Percentiles rank a stretch among this genome's conserved stretches.
Evolutionary conservation across 1,140 invertebrate genomes (phyloP).

Genomic region (Heliothis subflexa): DNA sequence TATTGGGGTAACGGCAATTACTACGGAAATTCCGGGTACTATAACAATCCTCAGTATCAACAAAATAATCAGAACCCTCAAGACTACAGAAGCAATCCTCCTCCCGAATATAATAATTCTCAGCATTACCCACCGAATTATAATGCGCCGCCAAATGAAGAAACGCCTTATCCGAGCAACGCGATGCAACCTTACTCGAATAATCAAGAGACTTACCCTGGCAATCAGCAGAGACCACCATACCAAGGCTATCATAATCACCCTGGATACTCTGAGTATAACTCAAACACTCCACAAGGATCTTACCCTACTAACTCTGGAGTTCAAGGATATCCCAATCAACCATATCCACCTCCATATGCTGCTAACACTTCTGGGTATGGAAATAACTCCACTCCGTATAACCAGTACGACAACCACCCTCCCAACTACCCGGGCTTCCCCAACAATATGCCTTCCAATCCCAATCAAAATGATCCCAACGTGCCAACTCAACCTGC

Average conservation of each 20-base stretch:
- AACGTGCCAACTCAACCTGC: slow-evolving; percentile 48
- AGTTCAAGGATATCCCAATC: slow-evolving; percentile 64
- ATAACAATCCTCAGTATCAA: slow-evolving; percentile 75
- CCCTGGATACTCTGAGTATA: slow-evolving; percentile 74
- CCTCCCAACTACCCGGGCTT: slow-evolving; percentile 74
- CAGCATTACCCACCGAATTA: slow-evolving; percentile 72
- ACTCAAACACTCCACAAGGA: slow-evolving; percentile 64
- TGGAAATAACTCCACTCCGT: slow-evolving; percentile 62
- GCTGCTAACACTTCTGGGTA: slow-evolving; percentile 60
- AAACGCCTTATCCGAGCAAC: slow-evolving; percentile 50
- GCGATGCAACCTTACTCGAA: slow-evolving; percentile 58
- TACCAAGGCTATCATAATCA: slow-evolving; percentile 70
- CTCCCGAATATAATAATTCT: slow-evolving; percentile 65
- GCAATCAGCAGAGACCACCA: slow-evolving; percentile 64
- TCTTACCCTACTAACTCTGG: slow-evolving; percentile 53
- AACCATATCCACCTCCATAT: slow-evolving; percentile 64
- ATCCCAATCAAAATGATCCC: slow-evolving; percentile 55
- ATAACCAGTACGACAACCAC: slow-evolving; percentile 77
- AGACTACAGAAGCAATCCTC: slow-evolving; percentile 60
- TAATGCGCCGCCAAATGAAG: slow-evolving; percentile 58
- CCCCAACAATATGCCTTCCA: slow-evolving; percentile 62
- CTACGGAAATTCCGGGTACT: slow-evolving; percentile 76
- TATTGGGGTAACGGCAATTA: slow-evolving; percentile 78
- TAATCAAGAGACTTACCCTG: slow-evolving; percentile 67
- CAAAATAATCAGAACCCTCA: slow-evolving; percentile 67